A percentile compares a stretch with the other conserved stretches of the same genome.
phyloP scores from a whole-genome alignment of 2,113 vertebrate genomes.

The Bubalus kerabau region DNA sequence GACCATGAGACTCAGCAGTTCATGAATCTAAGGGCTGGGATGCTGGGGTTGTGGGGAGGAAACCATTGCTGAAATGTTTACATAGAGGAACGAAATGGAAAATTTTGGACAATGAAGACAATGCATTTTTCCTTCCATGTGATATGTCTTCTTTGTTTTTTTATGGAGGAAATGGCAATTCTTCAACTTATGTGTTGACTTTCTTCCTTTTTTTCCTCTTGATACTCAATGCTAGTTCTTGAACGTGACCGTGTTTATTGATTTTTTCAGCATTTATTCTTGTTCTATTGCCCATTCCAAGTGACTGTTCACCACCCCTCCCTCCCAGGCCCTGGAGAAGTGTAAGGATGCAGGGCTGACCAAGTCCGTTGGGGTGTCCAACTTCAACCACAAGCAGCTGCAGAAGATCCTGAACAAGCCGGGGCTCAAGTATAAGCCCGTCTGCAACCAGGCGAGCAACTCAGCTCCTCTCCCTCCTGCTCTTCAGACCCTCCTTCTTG shows the following conservation, averaged over 20 bases:
- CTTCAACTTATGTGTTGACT: background rate
- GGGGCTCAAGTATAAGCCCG: conserved; percentile 83
- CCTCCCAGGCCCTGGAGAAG: no score
- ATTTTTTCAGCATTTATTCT: background rate
- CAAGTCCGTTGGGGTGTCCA: conserved; percentile 80
- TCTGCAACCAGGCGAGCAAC: conserved; percentile 81
- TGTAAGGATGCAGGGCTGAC: no score
- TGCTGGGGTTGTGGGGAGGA: accelerated
- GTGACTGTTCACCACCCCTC: no score
- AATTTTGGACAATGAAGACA: accelerated
- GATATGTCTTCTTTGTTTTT: background rate
- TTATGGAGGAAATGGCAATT: background rate
- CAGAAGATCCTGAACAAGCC: conserved; percentile 83
- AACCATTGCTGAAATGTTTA: background rate
- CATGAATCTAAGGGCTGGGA: accelerated
- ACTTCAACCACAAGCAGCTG: conserved; percentile 82
- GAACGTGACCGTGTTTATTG: background rate
- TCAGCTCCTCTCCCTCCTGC: background rate
- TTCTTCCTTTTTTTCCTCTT: background rate
- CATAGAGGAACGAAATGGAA: accelerated
- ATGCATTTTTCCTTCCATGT: background rate
- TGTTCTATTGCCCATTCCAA: no score
- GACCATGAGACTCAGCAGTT: no score
- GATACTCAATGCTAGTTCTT: background rate
- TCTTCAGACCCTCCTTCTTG: no score